Evolutionary conservation across 2,888 invertebrate genomes (phyloP).

Genomic region (Kuschelorhynchus macadamiae): DNA sequence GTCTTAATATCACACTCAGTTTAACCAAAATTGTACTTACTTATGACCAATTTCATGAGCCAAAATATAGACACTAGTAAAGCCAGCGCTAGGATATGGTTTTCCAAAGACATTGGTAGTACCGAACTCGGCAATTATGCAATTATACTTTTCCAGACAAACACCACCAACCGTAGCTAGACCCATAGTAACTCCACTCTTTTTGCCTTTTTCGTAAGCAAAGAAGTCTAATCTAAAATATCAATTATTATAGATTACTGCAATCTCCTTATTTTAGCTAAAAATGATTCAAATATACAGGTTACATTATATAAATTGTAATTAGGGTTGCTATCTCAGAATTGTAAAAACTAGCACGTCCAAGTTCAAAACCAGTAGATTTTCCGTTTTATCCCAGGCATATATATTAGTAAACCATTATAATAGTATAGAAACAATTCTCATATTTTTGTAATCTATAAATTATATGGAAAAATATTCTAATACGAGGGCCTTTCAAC

Average conservation of each 20-base stretch:
- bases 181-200: conserved; percentile 84
- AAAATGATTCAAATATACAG: not conserved
- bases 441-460: too few relatives aligned
- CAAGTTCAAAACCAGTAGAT: too few relatives aligned
- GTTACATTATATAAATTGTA: too few relatives aligned
- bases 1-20: too few relatives aligned
- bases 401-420: too few relatives aligned
- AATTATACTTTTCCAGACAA: conserved; percentile 80
- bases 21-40: conserved; percentile 69
- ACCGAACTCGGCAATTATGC: conserved; percentile 85
- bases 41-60: conserved; percentile 90
- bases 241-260: too few relatives aligned
- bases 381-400: too few relatives aligned
- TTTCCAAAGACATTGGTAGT: conserved; percentile 80
- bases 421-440: too few relatives aligned
- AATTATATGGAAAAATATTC: too few relatives aligned
- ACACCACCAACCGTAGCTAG: conserved; percentile 86
- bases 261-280: not conserved
- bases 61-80: conserved; percentile 85
- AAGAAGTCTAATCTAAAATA: conserved; percentile 78
- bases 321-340: too few relatives aligned
- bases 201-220: conserved; percentile 78
- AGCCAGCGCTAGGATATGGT: conserved; percentile 88
- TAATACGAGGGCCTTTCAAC: too few relatives aligned
- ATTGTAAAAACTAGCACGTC: too few relatives aligned